Evolutionary conservation across 2,888 invertebrate genomes (phyloP).

Genomic region (Aethes cnicana): DNA sequence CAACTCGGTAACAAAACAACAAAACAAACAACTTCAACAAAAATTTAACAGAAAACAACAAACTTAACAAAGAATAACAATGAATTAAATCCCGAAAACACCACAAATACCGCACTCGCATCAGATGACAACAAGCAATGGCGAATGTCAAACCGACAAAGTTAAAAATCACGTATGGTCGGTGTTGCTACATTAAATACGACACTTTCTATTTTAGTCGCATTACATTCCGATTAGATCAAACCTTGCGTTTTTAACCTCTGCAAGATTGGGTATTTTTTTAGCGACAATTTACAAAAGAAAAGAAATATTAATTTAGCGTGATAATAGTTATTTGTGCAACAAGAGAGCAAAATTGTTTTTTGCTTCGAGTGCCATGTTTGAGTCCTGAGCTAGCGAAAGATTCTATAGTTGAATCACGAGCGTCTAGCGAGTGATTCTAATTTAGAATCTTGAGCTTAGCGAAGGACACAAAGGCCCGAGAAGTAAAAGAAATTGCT

Average conservation of each 20-base stretch:
- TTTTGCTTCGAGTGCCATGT: no score
- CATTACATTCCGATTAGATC: background rate
- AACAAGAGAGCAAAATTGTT: no score
- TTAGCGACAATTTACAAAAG: background rate
- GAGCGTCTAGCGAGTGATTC: no score
- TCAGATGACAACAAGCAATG: background rate
- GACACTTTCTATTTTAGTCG: slow-evolving; percentile 1
- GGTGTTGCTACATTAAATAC: slow-evolving; percentile 1
- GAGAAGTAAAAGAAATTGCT: no score
- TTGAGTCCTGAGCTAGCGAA: no score
- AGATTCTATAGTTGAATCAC: no score
- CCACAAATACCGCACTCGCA: background rate
- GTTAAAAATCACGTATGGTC: background rate
- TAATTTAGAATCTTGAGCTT: no score
- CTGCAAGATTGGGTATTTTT: slow-evolving; percentile 1
- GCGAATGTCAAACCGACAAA: background rate
- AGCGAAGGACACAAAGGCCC: no score
- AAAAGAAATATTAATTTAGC: no score
- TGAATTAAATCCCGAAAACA: no score
- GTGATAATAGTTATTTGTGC: no score
- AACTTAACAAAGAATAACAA: background rate
- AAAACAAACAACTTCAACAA: slow-evolving; percentile 3
- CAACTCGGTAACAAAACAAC: slow-evolving; percentile 1
- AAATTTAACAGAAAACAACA: background rate
- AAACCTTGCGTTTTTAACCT: slow-evolving; percentile 1